A percentile compares a stretch with the other conserved stretches of the same genome.
Conservation (phyloP, 1,140 invertebrate species). For the Trichonephila clavipes region DNA sequence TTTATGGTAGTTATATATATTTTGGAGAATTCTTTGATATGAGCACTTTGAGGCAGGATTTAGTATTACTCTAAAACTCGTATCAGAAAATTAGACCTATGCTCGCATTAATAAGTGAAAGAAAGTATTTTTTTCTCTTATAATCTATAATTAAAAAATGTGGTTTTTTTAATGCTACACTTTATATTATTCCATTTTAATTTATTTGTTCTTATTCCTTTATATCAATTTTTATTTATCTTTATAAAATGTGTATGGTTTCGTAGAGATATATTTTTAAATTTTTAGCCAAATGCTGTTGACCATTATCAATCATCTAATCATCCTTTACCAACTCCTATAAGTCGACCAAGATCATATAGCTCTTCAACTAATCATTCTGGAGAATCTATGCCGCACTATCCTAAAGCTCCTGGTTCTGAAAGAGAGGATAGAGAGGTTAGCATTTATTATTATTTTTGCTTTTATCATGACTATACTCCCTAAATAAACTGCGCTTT, state of each 20-base stretch:
- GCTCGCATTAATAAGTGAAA: too few species aligned
- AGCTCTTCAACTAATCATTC: constrained; percentile 80
- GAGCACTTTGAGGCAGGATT: too few species aligned
- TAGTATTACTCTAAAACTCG: too few species aligned
- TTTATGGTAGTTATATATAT: too few species aligned
- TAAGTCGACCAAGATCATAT: constrained; percentile 81
- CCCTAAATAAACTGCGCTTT: too few species aligned
- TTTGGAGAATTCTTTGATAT: too few species aligned
- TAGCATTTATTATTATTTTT: constrained; percentile 74
- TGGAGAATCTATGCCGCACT: constrained; percentile 78
- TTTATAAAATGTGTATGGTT: too few species aligned
- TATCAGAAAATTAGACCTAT: too few species aligned
- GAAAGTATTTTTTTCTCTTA: too few species aligned
- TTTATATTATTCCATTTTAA: neutral
- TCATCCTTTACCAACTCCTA: constrained; percentile 80
- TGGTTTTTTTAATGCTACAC: too few species aligned
- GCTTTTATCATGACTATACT: too few species aligned
- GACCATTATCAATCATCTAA: constrained; percentile 51
- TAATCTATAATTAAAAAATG: too few species aligned
- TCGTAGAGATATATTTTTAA: neutral
- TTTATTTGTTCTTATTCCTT: neutral
- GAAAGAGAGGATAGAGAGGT: constrained; percentile 84
- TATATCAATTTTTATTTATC: neutral
- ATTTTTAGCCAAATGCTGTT: constrained; percentile 45
- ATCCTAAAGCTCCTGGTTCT: constrained; percentile 82